Evolutionary conservation across 2,113 vertebrate species (phyloP).

Genomic region (Dasyprocta punctata): DNA sequence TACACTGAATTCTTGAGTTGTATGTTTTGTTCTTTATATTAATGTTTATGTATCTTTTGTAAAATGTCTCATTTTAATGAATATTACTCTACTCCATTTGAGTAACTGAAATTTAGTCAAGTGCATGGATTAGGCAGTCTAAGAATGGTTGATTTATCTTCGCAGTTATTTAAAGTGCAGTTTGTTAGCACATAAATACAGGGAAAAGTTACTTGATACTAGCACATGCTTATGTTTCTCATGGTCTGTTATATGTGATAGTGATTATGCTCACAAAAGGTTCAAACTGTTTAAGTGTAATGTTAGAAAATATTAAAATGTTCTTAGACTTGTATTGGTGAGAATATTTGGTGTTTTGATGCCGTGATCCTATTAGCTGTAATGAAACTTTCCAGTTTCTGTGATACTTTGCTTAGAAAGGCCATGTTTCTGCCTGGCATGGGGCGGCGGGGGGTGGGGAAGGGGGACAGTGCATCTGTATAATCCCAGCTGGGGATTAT

Average conservation of each 20-base stretch:
- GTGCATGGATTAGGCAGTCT: neutral
- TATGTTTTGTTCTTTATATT: neutral
- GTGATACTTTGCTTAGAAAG: slow-evolving; percentile 59
- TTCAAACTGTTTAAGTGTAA: slow-evolving; percentile 5
- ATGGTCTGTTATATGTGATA: slow-evolving; percentile 38
- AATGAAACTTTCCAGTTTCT: slow-evolving; percentile 75
- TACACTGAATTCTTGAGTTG: neutral
- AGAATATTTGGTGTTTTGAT: slow-evolving; percentile 76
- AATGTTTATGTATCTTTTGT: slow-evolving; percentile 6
- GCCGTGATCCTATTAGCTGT: slow-evolving; percentile 59
- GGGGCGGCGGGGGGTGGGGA: too few species aligned
- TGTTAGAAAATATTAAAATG: slow-evolving; percentile 72
- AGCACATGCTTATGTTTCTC: slow-evolving; percentile 11
- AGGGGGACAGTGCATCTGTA: neutral
- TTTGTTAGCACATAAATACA: neutral
- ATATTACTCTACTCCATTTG: neutral
- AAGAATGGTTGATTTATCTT: neutral
- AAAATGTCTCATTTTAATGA: neutral
- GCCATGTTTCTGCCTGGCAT: slow-evolving; percentile 54
- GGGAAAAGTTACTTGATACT: neutral
- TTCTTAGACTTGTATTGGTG: slow-evolving; percentile 68
- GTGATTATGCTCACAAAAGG: neutral
- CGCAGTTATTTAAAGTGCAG: slow-evolving; percentile 40
- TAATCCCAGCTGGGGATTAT: neutral
- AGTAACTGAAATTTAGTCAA: slow-evolving; percentile 52